Conservation (phyloP, 2,888 invertebrate species). For the Erynnis tages region DNA sequence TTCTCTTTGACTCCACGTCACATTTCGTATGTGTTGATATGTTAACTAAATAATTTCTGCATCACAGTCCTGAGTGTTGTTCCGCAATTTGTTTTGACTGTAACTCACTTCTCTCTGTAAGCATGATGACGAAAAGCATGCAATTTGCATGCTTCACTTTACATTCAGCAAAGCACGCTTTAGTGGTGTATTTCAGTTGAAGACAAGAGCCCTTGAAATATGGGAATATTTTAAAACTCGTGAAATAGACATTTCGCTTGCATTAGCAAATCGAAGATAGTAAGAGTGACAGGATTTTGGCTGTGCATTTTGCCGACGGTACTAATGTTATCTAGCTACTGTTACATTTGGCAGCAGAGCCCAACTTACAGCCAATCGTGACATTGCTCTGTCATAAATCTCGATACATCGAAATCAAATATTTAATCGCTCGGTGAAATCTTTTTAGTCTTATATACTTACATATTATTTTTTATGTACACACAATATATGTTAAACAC, state of each 20-base stretch:
- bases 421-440: background rate
- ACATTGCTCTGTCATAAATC: constrained; percentile 9
- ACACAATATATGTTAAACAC: too few relatives aligned
- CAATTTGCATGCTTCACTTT: constrained; percentile 15
- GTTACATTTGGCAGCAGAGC: constrained; percentile 74
- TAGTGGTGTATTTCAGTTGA: background rate
- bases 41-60: constrained; percentile 9
- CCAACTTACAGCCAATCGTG: constrained; percentile 64
- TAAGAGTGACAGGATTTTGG: constrained; percentile 58
- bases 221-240: background rate
- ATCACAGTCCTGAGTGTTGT: background rate
- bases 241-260: background rate
- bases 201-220: background rate
- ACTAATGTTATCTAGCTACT: constrained; percentile 54
- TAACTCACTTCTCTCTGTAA: constrained; percentile 7
- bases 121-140: constrained; percentile 1
- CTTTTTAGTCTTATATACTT: too few relatives aligned
- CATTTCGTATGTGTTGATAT: constrained; percentile 25
- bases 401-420: background rate
- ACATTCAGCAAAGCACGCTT: constrained; percentile 6
- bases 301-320: constrained; percentile 54
- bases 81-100: constrained; percentile 12
- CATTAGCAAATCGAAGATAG: constrained; percentile 5
- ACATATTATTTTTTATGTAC: too few relatives aligned
- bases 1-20: constrained; percentile 24